Percentiles rank a stretch among this genome's conserved stretches.
Evolutionary conservation across 2,888 invertebrate species (phyloP).

Genomic region (Callyntrura sp.): DNA sequence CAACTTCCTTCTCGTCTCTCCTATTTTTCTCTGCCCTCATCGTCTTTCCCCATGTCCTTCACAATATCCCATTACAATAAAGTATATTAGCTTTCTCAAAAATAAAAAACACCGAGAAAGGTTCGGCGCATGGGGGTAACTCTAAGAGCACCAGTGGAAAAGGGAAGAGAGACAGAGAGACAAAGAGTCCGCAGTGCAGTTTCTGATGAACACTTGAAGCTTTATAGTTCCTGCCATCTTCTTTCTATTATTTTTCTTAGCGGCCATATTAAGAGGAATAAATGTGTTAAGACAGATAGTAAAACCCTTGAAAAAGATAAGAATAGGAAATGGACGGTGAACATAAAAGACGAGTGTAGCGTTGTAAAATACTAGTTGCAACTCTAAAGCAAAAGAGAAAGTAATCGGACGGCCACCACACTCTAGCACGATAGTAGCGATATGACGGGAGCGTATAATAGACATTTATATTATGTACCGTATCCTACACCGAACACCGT

Average conservation of each 20-base stretch:
- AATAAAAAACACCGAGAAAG: neutral
- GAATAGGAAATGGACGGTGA: constrained; percentile 16
- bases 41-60: constrained; percentile 2
- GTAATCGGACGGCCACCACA: neutral
- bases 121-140: neutral
- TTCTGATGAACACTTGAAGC: constrained; percentile 33
- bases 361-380: neutral
- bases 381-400: neutral
- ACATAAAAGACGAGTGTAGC: neutral
- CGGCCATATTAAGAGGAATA: constrained; percentile 17
- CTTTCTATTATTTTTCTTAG: constrained; percentile 2
- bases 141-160: neutral
- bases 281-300: constrained; percentile 50
- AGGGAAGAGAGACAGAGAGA: constrained; percentile 1
- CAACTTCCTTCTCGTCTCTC: neutral
- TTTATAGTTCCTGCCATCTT: neutral
- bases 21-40: neutral
- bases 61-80: constrained; percentile 50
- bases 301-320: neutral
- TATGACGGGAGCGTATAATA: neutral
- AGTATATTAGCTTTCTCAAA: constrained; percentile 12
- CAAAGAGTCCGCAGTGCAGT: constrained; percentile 59
- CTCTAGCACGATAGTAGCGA: neutral
- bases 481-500: neutral
- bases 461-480: neutral